Evolutionary conservation across 2,888 invertebrate genomes (phyloP).

Genomic region (Heliothis peltigera): DNA sequence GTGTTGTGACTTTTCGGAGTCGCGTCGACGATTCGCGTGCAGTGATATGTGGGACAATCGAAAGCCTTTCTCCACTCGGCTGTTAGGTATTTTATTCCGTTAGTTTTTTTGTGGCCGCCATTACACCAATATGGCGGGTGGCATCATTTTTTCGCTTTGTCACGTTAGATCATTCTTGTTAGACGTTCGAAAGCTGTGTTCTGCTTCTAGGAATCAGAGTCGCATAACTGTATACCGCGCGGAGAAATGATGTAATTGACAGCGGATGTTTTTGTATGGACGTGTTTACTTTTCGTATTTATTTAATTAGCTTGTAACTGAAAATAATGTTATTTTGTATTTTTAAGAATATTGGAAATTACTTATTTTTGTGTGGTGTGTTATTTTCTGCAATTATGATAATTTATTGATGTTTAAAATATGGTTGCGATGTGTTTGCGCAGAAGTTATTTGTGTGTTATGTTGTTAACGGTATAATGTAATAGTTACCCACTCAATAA

Average conservation of each 20-base stretch:
- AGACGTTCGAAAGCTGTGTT: conserved; percentile 86
- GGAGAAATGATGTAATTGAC: conserved; percentile 85
- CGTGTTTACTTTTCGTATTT: conserved; percentile 23
- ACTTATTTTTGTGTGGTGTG: conserved; percentile 31
- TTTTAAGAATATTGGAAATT: conserved; percentile 40
- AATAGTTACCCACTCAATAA: conserved; percentile 52
- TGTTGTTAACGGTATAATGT: conserved; percentile 55
- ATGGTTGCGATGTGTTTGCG: conserved; percentile 43
- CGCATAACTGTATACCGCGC: conserved; percentile 83
- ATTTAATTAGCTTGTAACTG: conserved; percentile 24
- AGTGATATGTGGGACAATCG: conserved; percentile 89
- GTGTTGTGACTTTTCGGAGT: conserved; percentile 78
- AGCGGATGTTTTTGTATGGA: conserved; percentile 51
- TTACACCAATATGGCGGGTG: conserved; percentile 87
- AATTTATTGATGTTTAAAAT: conserved; percentile 42
- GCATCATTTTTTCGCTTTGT: conserved; percentile 89
- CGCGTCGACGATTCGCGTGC: conserved; percentile 83
- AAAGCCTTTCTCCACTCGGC: conserved; percentile 89
- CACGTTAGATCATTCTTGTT: conserved; percentile 90
- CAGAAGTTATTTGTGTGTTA: conserved; percentile 52
- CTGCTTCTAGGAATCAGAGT: conserved; percentile 80
- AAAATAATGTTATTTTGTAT: conserved; percentile 19
- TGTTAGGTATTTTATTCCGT: conserved; percentile 89
- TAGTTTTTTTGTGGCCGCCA: conserved; percentile 89
- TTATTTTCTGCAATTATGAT: conserved; percentile 42